phyloP scores from a whole-genome alignment of 2,797 vertebrate genomes.

The Threskiornis aethiopicus region DNA sequence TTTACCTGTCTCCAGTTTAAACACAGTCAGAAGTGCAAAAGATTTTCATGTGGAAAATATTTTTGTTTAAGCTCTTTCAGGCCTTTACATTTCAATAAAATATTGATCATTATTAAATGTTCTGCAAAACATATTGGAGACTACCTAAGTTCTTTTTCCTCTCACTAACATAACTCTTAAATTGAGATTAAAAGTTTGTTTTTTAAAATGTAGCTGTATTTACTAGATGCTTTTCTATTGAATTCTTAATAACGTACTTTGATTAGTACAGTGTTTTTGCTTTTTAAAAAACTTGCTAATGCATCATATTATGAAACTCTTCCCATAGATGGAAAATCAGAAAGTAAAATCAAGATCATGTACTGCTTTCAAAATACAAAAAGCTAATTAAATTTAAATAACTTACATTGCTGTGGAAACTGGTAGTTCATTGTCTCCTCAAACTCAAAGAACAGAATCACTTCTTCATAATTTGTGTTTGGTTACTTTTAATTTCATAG shows the following conservation, averaged over 20 bases:
- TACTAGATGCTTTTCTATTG: not conserved
- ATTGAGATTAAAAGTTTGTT: not conserved
- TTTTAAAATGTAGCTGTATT: not conserved
- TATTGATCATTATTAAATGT: not conserved
- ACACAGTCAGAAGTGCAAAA: not conserved
- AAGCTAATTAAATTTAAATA: not conserved
- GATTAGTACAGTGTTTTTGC: not conserved
- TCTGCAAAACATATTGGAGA: not conserved
- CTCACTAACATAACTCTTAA: not conserved
- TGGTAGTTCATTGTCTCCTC: not conserved
- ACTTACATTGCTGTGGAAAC: not conserved
- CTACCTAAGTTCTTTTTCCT: not conserved
- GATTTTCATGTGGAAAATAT: not conserved
- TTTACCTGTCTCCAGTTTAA: not conserved
- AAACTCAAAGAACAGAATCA: not conserved
- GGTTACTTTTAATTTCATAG: not conserved
- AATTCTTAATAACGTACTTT: not conserved
- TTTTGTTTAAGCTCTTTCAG: not conserved
- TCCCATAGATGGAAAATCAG: not conserved
- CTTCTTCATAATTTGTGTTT: not conserved
- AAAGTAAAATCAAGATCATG: not conserved
- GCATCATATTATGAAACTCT: not conserved
- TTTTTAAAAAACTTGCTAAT: not conserved
- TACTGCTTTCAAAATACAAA: not conserved
- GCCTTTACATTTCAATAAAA: not conserved